These are phyloP conservation scores for Delichon dasypus DNA, from an alignment of 2,797 vertebrate genomes.

Conservation along the genomic window DNA sequence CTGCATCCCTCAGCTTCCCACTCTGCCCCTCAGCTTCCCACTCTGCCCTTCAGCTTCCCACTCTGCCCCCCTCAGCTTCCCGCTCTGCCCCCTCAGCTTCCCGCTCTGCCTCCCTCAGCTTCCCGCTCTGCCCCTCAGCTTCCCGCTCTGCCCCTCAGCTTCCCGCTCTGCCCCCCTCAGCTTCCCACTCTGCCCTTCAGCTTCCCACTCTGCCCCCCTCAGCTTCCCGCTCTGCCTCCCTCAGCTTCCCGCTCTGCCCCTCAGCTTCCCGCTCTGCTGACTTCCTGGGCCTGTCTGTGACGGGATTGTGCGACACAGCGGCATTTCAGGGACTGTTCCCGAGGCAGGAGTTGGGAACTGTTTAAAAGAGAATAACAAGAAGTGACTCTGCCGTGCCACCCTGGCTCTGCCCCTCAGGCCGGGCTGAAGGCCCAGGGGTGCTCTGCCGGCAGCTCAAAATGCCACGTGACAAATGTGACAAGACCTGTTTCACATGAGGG, in stretches of 20 bases:
- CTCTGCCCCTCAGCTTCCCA: no score
- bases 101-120: rapidly evolving
- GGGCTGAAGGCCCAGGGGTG: neutral
- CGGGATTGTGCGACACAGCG: rapidly evolving
- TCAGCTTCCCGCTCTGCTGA: rapidly evolving
- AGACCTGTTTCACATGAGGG: neutral
- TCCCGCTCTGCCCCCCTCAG: no score
- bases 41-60: neutral
- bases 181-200: no score
- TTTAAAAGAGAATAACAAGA: neutral
- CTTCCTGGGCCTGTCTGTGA: neutral
- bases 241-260: rapidly evolving
- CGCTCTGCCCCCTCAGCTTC: no score
- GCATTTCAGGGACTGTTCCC: neutral
- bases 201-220: rapidly evolving
- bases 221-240: rapidly evolving
- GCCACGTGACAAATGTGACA: rapidly evolving
- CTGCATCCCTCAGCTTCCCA: no score
- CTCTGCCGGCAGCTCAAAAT: neutral
- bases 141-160: neutral
- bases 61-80: no score
- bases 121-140: rapidly evolving
- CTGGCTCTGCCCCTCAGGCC: neutral
- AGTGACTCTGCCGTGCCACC: rapidly evolving
- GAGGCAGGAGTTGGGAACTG: neutral